Evolutionary conservation across 2,113 vertebrate species (phyloP).

Genomic region (Spilogale gracilis): DNA sequence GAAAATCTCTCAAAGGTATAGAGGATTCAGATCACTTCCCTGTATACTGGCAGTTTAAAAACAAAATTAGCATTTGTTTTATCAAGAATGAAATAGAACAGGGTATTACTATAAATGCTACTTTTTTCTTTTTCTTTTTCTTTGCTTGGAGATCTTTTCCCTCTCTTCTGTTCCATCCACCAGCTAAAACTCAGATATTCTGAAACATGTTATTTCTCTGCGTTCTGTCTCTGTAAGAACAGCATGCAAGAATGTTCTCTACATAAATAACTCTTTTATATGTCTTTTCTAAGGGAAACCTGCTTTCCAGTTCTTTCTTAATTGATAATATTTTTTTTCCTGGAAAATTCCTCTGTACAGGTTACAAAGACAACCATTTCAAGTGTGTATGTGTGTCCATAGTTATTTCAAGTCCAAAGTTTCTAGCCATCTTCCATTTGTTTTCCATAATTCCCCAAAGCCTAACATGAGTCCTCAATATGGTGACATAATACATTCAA

Average conservation of each 20-base stretch:
- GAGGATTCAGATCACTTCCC: constrained; percentile 67
- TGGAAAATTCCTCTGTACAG: neutral
- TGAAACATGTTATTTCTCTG: constrained; percentile 16
- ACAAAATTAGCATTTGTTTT: constrained; percentile 82
- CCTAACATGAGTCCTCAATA: neutral
- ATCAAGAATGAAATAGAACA: constrained; percentile 60
- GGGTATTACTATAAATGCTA: constrained; percentile 19
- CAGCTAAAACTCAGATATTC: constrained; percentile 52
- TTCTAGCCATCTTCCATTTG: neutral
- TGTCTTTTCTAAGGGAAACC: neutral
- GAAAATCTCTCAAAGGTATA: constrained; percentile 77
- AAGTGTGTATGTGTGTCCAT: neutral
- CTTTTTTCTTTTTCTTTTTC: neutral
- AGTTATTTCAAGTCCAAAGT: neutral
- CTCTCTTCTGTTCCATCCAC: neutral
- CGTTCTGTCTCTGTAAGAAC: neutral
- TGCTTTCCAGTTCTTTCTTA: neutral
- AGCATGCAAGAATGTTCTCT: neutral
- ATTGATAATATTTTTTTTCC: neutral
- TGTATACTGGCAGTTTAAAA: constrained; percentile 71
- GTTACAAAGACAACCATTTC: neutral
- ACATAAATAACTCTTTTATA: neutral
- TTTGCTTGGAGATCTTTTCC: neutral
- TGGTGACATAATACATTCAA: neutral
- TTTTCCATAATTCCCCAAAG: neutral